A percentile compares a stretch with the other conserved stretches of the same genome.
Evolutionary conservation across 2,797 vertebrate genomes (phyloP).

Genomic region (Rhynchonycteris naso): DNA sequence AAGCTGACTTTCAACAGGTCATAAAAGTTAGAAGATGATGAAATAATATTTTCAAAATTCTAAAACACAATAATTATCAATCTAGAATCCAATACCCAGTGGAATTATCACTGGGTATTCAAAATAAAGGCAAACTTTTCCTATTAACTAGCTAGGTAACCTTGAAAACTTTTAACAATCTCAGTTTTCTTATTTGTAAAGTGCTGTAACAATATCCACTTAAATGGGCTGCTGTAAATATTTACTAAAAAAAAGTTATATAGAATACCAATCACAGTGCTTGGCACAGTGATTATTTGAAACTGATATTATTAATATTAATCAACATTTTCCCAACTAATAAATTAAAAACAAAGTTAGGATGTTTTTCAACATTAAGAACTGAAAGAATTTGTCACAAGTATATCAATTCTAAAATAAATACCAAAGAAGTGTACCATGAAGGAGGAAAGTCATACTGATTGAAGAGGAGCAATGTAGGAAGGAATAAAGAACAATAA

Average conservation of each 20-base stretch:
- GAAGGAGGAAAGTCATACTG: background rate
- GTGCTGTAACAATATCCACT: background rate
- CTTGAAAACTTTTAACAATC: background rate
- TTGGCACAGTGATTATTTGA: background rate
- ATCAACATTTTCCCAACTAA: background rate
- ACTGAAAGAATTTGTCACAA: background rate
- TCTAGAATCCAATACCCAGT: background rate
- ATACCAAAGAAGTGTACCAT: background rate
- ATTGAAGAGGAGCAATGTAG: background rate
- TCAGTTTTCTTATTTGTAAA: background rate
- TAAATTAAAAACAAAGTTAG: background rate
- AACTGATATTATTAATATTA: background rate
- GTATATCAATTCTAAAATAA: background rate
- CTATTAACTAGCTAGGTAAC: background rate
- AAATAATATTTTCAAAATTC: background rate
- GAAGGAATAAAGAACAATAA: background rate
- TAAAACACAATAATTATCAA: background rate
- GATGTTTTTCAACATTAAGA: background rate
- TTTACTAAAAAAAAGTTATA: background rate
- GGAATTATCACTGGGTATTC: background rate
- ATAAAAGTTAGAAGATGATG: background rate
- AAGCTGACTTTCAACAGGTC: background rate
- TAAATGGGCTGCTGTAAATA: background rate
- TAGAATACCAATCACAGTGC: background rate
- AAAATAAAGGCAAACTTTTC: background rate